Base-by-base conservation (phyloP, 2,797 vertebrate species). In the Platalea minor region DNA sequence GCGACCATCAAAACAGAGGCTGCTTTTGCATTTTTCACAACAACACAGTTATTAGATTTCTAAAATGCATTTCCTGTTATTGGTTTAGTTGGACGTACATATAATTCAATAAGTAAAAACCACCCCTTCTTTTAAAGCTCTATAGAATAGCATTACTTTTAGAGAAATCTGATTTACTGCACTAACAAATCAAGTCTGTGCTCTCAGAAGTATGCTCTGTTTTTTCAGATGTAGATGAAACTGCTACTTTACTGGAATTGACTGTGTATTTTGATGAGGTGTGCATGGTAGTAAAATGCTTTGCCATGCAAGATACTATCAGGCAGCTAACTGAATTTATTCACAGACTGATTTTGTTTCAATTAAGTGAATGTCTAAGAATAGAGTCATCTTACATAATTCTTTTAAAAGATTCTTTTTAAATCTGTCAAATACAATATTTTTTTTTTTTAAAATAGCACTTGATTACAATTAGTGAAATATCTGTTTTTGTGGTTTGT, bases 91-190 rank as follows among this genome's bases (percentile, higher is more conserved):
- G 75, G 64, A n/a, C 1, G 4, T 26, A 17, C 3, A 25, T 70
- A 21, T 65, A 87, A 83, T 61, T 89, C 53, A 48, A 48, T 93
- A 92, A 85, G n/a, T 46, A 77, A 91, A 93, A 91, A 77, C 74
- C 60, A 29, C 28, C 7, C 12, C 20, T 64, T 77, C 43, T 59
- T 69, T 61, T 56, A 74, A 89, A 64, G 41, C 24, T 53, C 51
- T 77, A 11, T 57, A 50, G 56, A 89, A 85, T 11, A 67, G 45
- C 43, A 43, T 72, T 77, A 17, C 35, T 79, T 86, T 41, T 60
- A 75, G 79, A 88, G 75, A 85, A 91, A 77, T 80, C 53, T 89
- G 75, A 85, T 92, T 92, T 93, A 77, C 37, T 88, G 75, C 51
- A 74, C 78, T 72, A 77, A 7, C 67, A 94, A 91, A 83, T 92